Conservation (phyloP, 1,140 invertebrate genomes). For the Drosophila obscura region DNA sequence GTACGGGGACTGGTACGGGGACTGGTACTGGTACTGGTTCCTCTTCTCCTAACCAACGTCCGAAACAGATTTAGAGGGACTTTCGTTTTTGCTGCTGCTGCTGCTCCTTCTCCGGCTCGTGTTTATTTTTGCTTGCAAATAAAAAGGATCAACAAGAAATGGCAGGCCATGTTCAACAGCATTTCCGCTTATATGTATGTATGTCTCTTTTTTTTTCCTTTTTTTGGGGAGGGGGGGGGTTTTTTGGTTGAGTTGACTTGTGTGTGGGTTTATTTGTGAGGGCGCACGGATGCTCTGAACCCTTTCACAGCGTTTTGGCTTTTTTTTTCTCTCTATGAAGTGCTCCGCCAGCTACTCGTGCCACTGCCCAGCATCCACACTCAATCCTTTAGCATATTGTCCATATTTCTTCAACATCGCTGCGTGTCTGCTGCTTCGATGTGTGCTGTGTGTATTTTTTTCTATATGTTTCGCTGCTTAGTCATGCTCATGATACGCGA, state of each 20-base stretch:
- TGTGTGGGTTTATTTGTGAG: not conserved
- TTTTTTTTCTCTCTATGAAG: not conserved
- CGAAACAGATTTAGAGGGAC: slow-evolving; percentile 54
- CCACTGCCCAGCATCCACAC: slow-evolving; percentile 31
- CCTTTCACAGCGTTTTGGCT: slow-evolving; percentile 36
- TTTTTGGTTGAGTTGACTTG: slow-evolving; percentile 5
- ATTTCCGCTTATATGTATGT: slow-evolving; percentile 47
- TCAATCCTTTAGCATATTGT: slow-evolving; percentile 57
- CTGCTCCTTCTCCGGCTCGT: slow-evolving; percentile 15
- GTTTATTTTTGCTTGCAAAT: slow-evolving; percentile 57
- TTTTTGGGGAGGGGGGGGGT: not conserved
- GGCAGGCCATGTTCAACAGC: slow-evolving; percentile 41
- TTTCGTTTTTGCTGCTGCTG: slow-evolving; percentile 30
- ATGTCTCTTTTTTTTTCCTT: slow-evolving; percentile 9
- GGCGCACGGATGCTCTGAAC: slow-evolving; percentile 10
- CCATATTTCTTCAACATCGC: slow-evolving; percentile 56
- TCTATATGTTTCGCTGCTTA: slow-evolving; percentile 47
- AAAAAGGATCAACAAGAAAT: slow-evolving; percentile 58
- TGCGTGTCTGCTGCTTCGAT: slow-evolving; percentile 16
- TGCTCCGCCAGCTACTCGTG: not conserved
- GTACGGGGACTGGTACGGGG: no score
- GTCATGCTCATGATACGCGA: slow-evolving; percentile 64
- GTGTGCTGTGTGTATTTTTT: slow-evolving; percentile 5
- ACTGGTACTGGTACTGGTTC: slow-evolving; percentile 7
- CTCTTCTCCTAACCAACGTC: slow-evolving; percentile 4